phyloP scores from a whole-genome alignment of 2,888 invertebrate species.

The Podotricha telesiphe region DNA sequence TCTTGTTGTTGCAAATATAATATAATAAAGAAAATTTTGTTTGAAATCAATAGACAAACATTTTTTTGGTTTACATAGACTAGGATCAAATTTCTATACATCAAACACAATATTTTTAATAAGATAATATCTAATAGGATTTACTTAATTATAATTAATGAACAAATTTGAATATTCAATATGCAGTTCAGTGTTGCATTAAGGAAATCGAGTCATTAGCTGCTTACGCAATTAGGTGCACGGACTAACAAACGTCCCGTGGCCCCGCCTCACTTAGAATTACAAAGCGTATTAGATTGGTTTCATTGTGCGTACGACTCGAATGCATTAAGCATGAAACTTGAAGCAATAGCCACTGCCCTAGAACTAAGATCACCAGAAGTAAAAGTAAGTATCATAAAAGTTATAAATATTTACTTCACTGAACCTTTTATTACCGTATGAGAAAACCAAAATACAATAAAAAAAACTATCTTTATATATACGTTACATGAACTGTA shows the following conservation, averaged over 20 bases:
- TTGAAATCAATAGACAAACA: too few relatives aligned
- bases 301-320: constrained; percentile 58
- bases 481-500: too few relatives aligned
- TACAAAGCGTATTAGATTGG: constrained; percentile 66
- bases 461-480: too few relatives aligned
- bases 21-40: too few relatives aligned
- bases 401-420: not conserved
- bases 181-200: constrained; percentile 27
- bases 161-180: constrained; percentile 9
- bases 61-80: too few relatives aligned
- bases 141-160: constrained; percentile 7
- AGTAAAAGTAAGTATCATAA: constrained; percentile 13
- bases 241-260: constrained; percentile 58
- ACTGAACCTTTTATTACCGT: too few relatives aligned
- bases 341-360: constrained; percentile 50
- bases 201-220: constrained; percentile 49
- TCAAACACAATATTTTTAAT: not conserved
- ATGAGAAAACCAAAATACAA: too few relatives aligned
- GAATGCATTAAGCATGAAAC: constrained; percentile 55
- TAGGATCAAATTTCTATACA: too few relatives aligned
- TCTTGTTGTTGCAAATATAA: too few relatives aligned
- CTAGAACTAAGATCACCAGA: constrained; percentile 13
- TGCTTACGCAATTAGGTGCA: constrained; percentile 62
- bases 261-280: constrained; percentile 66
- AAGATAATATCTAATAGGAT: not conserved